Conservation (phyloP, 2,797 vertebrate species). For the Lagodon rhomboides region DNA sequence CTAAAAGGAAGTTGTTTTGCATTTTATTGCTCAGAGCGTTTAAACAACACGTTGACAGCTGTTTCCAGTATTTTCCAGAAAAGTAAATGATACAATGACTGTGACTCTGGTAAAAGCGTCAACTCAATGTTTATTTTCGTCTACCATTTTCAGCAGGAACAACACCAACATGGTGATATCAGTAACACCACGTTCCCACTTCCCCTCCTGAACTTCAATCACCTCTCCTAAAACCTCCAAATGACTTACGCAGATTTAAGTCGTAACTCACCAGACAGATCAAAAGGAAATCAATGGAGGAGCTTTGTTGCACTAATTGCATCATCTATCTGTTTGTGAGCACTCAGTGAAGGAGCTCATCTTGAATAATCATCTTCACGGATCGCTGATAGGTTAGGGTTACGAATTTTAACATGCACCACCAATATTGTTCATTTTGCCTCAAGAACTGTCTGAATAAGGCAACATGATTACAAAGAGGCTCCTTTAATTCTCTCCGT, state of each 20-base stretch:
- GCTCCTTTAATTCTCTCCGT: constrained; percentile 3
- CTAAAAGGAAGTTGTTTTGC: too few species aligned
- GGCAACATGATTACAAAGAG: not conserved
- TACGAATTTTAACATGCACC: not conserved
- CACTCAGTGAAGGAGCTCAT: not conserved
- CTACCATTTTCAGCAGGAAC: too few species aligned
- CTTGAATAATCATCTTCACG: not conserved
- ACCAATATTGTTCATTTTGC: not conserved
- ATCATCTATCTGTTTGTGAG: constrained; percentile 62
- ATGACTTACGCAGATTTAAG: constrained; percentile 19
- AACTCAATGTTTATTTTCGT: too few species aligned
- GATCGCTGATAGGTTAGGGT: not conserved
- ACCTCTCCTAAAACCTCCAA: constrained; percentile 15
- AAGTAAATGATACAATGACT: too few species aligned
- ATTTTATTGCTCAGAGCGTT: too few species aligned
- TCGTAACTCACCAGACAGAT: constrained; percentile 47
- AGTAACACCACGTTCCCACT: not conserved
- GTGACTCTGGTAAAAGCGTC: too few species aligned
- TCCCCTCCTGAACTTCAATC: not conserved
- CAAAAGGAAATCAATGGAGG: constrained; percentile 61
- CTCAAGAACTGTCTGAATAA: constrained; percentile 1
- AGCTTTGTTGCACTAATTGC: constrained; percentile 61
- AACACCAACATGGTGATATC: too few species aligned
- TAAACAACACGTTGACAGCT: too few species aligned
- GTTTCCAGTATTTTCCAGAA: too few species aligned